Evolutionary conservation across 35 echinoderm and acorn worm species (phyloP).

Genomic region (Apostichopus japonicus): DNA sequence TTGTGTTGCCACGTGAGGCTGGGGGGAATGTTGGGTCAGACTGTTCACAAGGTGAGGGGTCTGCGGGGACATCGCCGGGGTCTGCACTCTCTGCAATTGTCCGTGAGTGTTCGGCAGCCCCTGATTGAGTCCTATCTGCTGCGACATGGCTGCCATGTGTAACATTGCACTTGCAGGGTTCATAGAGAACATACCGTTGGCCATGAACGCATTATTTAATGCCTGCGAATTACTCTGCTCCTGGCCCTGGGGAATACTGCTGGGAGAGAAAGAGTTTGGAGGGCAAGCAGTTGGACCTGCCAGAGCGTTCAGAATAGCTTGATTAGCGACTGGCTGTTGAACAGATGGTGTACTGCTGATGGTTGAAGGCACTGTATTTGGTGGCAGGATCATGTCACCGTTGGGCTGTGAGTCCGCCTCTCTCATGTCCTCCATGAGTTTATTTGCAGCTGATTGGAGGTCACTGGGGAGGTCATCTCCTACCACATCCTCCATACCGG

Average conservation of each 20-base stretch:
- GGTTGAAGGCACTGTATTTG: conserved; percentile 81
- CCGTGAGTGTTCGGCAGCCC: conserved; percentile 30
- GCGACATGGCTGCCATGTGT: conserved; percentile 61
- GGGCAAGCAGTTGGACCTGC: conserved; percentile 52
- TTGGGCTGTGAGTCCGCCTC: conserved; percentile 65
- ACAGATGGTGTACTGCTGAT: conserved; percentile 61
- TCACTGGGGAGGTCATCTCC: conserved; percentile 87
- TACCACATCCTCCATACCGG: conserved; percentile 61
- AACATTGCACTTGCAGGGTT: conserved; percentile 56
- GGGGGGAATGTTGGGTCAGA: conserved; percentile 74
- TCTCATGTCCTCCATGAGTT: conserved; percentile 85
- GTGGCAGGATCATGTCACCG: conserved; percentile 63
- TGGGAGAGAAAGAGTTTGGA: conserved; percentile 50
- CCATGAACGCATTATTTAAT: conserved; percentile 47
- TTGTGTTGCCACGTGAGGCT: conserved; percentile 48
- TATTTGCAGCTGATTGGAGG: conserved; percentile 86
- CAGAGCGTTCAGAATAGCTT: conserved; percentile 42
- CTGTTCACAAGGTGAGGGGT: conserved; percentile 60
- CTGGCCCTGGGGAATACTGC: conserved; percentile 52
- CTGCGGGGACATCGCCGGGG: conserved; percentile 69
- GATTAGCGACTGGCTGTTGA: conserved; percentile 52
- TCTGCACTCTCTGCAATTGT: conserved; percentile 42
- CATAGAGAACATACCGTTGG: conserved; percentile 61
- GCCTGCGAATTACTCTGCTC: conserved; percentile 27
- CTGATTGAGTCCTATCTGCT: conserved; percentile 47